Evolutionary conservation across 2,797 vertebrate species (phyloP).

Genomic region (Arnoldichthys spilopterus): DNA sequence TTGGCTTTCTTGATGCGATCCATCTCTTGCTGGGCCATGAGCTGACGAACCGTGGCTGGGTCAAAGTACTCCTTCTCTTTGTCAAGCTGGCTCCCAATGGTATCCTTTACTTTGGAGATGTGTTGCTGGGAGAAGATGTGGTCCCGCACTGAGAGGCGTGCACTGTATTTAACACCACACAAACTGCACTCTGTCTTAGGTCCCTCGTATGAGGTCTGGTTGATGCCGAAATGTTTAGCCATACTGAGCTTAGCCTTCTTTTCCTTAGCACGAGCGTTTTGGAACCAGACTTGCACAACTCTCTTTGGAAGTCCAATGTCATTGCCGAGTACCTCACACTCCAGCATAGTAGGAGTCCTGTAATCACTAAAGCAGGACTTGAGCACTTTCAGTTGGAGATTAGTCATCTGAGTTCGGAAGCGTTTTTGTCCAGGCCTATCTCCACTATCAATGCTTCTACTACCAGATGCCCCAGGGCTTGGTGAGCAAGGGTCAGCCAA

Average conservation of each 20-base stretch:
- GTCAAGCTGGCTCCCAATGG: conserved; percentile 98
- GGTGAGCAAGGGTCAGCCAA: conserved; percentile 97
- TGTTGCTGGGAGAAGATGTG: conserved; percentile 99
- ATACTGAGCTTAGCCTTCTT: conserved; percentile 99
- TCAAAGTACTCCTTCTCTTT: conserved; percentile 99
- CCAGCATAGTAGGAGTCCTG: conserved; percentile 98
- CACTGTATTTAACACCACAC: conserved; percentile 98
- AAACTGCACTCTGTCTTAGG: conserved; percentile 98
- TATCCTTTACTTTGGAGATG: conserved; percentile 99
- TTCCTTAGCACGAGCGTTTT: conserved; percentile 98
- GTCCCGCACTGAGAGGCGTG: conserved; percentile 97
- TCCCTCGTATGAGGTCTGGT: conserved; percentile 97
- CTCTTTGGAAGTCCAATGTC: conserved; percentile 99
- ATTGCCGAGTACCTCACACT: conserved; percentile 99
- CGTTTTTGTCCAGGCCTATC: conserved; percentile 98
- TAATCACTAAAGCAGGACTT: conserved; percentile 99
- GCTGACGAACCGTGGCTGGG: conserved; percentile 97
- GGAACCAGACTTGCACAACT: conserved; percentile 99
- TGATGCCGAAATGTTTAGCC: conserved; percentile 99
- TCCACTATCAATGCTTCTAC: conserved; percentile 90
- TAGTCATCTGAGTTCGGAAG: conserved; percentile 99
- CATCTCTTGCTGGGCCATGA: conserved; percentile 99
- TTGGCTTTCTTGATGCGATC: conserved; percentile 99
- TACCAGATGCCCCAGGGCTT: conserved; percentile 92
- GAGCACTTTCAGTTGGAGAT: conserved; percentile 97